Evolutionary conservation across 2,888 invertebrate species (phyloP).

Genomic region (Drosophila tripunctata): DNA sequence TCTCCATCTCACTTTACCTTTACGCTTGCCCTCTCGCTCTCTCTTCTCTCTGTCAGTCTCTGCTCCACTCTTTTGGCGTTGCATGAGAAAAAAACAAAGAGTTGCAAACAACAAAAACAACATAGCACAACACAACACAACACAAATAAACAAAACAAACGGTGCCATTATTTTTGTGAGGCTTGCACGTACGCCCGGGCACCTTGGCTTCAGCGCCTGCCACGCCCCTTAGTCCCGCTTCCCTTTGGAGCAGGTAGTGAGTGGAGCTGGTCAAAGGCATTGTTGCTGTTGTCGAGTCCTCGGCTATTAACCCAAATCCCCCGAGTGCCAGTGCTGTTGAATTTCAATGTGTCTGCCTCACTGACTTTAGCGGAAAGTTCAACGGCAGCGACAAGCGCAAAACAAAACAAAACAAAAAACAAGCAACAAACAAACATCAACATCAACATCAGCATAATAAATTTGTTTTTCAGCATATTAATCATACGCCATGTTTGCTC

Average conservation of each 20-base stretch:
- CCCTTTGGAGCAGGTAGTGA: background rate
- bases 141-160: slow-evolving; percentile 61
- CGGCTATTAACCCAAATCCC: slow-evolving; percentile 82
- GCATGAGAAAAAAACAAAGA: slow-evolving; percentile 39
- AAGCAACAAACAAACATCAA: slow-evolving; percentile 49
- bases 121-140: slow-evolving; percentile 8
- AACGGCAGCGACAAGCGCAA: slow-evolving; percentile 58
- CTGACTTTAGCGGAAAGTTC: slow-evolving; percentile 75
- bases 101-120: slow-evolving; percentile 25
- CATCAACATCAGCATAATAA: slow-evolving; percentile 28
- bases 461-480: slow-evolving; percentile 56
- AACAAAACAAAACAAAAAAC: slow-evolving; percentile 54
- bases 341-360: slow-evolving; percentile 55
- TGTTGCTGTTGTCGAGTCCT: slow-evolving; percentile 35
- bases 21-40: background rate
- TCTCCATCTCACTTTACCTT: background rate
- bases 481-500: slow-evolving; percentile 64
- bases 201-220: slow-evolving; percentile 52
- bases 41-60: slow-evolving; percentile 57
- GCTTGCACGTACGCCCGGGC: slow-evolving; percentile 66
- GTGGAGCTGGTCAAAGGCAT: slow-evolving; percentile 42
- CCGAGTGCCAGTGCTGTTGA: slow-evolving; percentile 63
- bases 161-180: slow-evolving; percentile 69
- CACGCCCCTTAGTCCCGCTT: background rate
- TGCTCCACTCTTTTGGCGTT: slow-evolving; percentile 47